Conservation (phyloP, 2,888 invertebrate species). For the Erebia palarica region DNA sequence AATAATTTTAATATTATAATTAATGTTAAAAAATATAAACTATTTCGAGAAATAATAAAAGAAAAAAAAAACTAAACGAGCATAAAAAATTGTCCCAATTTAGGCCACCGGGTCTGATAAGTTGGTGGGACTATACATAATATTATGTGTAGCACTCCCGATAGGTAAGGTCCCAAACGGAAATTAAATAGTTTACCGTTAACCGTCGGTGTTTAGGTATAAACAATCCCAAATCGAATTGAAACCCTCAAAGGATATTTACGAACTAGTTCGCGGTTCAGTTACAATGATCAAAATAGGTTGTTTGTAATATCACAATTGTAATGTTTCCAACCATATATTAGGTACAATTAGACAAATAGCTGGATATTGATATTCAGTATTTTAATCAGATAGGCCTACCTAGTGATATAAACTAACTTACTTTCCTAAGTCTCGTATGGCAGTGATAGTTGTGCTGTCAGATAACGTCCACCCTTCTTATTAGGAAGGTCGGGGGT, state of each 20-base stretch:
- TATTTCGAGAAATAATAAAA: too few relatives aligned
- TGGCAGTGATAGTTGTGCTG: too few relatives aligned
- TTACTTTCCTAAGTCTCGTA: too few relatives aligned
- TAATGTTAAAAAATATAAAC: too few relatives aligned
- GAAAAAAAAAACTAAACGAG: too few relatives aligned
- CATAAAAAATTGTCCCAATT: too few relatives aligned
- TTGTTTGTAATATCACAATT: conserved; percentile 12
- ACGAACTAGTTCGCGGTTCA: conserved; percentile 10
- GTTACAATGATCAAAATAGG: conserved; percentile 19
- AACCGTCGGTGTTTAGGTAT: not conserved
- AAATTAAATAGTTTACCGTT: conserved; percentile 10
- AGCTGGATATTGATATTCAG: not conserved
- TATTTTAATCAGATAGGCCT: not conserved
- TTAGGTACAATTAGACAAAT: conserved; percentile 1
- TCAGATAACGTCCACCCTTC: too few relatives aligned
- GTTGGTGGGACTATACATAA: too few relatives aligned
- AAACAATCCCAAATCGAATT: conserved; percentile 13
- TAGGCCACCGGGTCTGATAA: too few relatives aligned
- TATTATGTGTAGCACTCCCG: not conserved
- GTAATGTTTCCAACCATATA: conserved; percentile 14
- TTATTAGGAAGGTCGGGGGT: too few relatives aligned
- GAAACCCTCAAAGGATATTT: conserved; percentile 17
- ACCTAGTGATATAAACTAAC: too few relatives aligned
- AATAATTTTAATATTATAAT: too few relatives aligned
- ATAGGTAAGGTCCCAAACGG: conserved; percentile 4